These are phyloP conservation scores for Drosophila parthenogenetica DNA, from an alignment of 2,888 invertebrate genomes.

Conservation along the genomic window DNA sequence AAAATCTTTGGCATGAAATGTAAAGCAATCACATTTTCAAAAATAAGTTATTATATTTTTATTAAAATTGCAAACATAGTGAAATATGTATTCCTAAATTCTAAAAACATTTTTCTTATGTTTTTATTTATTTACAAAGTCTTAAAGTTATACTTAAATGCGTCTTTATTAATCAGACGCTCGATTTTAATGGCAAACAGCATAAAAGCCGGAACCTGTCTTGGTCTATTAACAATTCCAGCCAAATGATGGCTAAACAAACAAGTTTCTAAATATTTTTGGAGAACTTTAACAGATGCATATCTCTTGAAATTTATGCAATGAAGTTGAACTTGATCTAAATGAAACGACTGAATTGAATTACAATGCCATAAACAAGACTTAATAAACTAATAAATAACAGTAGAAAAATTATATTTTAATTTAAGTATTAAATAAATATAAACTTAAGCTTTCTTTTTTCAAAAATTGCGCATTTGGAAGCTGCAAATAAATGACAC, in stretches of 20 bases:
- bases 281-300: background rate
- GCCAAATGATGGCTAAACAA: constrained; percentile 1
- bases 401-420: background rate
- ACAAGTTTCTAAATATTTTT: constrained; percentile 1
- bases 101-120: too few species aligned
- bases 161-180: background rate
- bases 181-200: background rate
- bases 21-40: too few species aligned
- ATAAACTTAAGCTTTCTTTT: too few species aligned
- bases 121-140: background rate
- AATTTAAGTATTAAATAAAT: background rate
- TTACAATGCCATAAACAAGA: background rate
- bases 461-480: constrained; percentile 19
- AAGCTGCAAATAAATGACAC: constrained; percentile 29
- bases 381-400: background rate
- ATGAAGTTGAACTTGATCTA: constrained; percentile 15
- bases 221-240: background rate
- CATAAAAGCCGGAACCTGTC: constrained; percentile 9
- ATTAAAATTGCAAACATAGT: too few species aligned
- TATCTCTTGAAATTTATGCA: constrained; percentile 6
- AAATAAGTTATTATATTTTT: too few species aligned
- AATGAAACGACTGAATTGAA: constrained; percentile 1
- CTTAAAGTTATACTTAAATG: background rate
- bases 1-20: too few species aligned
- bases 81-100: too few species aligned